A percentile compares a stretch with the other conserved stretches of the same genome.
These are phyloP conservation scores for Orthonevra nobilis DNA, from an alignment of 2,888 invertebrate genomes.

Conservation along the genomic window DNA sequence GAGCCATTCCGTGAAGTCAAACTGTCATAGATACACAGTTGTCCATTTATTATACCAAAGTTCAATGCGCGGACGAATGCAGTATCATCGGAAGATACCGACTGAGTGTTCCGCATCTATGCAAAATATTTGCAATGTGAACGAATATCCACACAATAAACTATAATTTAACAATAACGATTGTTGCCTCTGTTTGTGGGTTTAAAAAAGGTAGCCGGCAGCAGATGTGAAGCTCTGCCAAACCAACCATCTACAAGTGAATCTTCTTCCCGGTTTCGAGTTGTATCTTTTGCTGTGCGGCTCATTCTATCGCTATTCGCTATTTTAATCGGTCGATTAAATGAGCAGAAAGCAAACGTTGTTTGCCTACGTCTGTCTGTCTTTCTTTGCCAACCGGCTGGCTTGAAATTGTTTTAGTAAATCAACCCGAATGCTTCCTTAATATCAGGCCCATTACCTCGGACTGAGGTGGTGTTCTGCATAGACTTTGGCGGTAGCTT, in stretches of 20 bases:
- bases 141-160: constrained; percentile 47
- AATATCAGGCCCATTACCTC: constrained; percentile 59
- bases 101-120: constrained; percentile 9
- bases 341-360: constrained; percentile 62
- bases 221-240: constrained; percentile 52
- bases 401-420: constrained; percentile 60
- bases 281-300: constrained; percentile 7
- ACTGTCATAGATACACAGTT: constrained; percentile 46
- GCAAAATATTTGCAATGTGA: constrained; percentile 20
- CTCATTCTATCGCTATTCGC: constrained; percentile 29
- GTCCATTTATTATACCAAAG: constrained; percentile 4
- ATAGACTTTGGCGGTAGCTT: too few relatives aligned
- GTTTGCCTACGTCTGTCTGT: constrained; percentile 38
- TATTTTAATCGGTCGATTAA: constrained; percentile 62
- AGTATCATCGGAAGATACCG: constrained; percentile 7
- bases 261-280: constrained; percentile 62
- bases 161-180: constrained; percentile 61
- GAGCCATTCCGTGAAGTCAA: constrained; percentile 25
- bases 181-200: background rate
- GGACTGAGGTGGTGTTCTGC: constrained; percentile 43
- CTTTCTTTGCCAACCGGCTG: constrained; percentile 8
- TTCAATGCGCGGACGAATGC: constrained; percentile 9
- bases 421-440: constrained; percentile 63
- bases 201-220: constrained; percentile 43
- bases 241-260: constrained; percentile 35